Conservation (phyloP, 1,140 invertebrate species). For the Pseudoatta argentina region DNA sequence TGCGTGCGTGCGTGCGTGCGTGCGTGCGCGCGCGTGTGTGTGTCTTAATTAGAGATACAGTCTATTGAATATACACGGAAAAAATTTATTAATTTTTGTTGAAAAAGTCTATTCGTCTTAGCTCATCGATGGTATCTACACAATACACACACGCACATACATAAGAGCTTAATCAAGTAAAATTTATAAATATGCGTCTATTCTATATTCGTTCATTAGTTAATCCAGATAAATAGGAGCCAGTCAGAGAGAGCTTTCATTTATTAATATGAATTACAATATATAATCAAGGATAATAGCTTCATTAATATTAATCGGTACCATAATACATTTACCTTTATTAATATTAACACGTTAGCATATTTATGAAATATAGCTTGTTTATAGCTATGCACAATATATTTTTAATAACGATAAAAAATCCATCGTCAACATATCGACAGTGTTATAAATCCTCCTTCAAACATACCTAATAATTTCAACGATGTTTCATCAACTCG, state of each 20-base stretch:
- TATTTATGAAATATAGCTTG: constrained; percentile 12
- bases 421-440: not conserved
- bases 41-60: not conserved
- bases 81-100: constrained; percentile 15
- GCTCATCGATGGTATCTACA: constrained; percentile 17
- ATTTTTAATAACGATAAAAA: constrained; percentile 16
- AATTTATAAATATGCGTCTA: constrained; percentile 42
- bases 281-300: constrained; percentile 64
- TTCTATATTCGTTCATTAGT: constrained; percentile 43
- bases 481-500: not conserved
- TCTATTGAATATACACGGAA: not conserved
- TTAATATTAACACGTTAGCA: constrained; percentile 26
- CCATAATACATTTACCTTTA: constrained; percentile 35
- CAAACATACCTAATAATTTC: constrained; percentile 27
- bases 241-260: constrained; percentile 51
- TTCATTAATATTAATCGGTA: constrained; percentile 67
- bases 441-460: constrained; percentile 26
- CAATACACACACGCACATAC: not conserved
- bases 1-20: too few relatives aligned
- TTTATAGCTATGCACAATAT: not conserved
- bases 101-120: not conserved
- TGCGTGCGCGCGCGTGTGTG: too few relatives aligned
- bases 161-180: constrained; percentile 44
- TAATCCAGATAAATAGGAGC: constrained; percentile 47
- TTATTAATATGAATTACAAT: constrained; percentile 67